Conservation (phyloP, 2,888 invertebrate species). For the Falcaria lacertinaria region DNA sequence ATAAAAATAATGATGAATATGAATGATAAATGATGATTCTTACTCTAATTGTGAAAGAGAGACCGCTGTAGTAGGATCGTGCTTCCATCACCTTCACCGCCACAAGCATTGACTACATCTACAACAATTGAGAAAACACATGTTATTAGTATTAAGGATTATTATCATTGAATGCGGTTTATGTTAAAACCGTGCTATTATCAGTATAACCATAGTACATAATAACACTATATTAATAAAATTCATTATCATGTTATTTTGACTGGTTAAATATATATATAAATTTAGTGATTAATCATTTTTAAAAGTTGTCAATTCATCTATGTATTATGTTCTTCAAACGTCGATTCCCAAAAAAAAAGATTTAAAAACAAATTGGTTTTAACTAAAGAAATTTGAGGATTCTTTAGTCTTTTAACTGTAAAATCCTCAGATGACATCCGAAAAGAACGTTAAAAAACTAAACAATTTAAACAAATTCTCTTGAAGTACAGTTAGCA, state of each 20-base stretch:
- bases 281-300: too few relatives aligned
- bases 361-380: too few relatives aligned
- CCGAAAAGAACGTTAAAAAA: neutral
- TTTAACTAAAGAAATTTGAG: too few relatives aligned
- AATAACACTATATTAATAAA: too few relatives aligned
- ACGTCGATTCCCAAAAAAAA: too few relatives aligned
- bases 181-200: neutral
- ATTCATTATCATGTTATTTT: too few relatives aligned
- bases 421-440: neutral
- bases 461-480: constrained; percentile 11
- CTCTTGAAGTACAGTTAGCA: neutral
- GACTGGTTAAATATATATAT: too few relatives aligned
- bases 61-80: constrained; percentile 79
- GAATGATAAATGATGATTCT: constrained; percentile 46
- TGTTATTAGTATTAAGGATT: constrained; percentile 38
- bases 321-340: too few relatives aligned
- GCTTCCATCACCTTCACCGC: constrained; percentile 88
- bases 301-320: too few relatives aligned
- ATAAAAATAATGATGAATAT: constrained; percentile 8
- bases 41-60: constrained; percentile 78
- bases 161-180: neutral
- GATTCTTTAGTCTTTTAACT: neutral
- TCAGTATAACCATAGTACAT: too few relatives aligned
- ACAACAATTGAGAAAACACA: constrained; percentile 81
- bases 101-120: constrained; percentile 94